A percentile compares a stretch with the other conserved stretches of the same genome.
These are phyloP conservation scores for Darevskia nairensis DNA, from an alignment of 2,797 vertebrate genomes.

Conservation along the genomic window DNA sequence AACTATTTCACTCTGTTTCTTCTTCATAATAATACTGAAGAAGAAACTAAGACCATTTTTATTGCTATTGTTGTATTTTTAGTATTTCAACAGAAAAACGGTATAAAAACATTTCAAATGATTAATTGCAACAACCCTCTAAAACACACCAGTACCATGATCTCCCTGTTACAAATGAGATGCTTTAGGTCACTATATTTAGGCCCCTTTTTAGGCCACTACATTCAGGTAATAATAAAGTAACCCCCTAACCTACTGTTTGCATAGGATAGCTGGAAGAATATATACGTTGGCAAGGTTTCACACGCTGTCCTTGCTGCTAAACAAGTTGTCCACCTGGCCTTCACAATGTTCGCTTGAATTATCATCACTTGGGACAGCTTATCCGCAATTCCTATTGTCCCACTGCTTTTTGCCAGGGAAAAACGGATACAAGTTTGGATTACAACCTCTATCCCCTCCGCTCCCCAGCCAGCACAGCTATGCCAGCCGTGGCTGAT, in stretches of 20 bases:
- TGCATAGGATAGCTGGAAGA: neutral
- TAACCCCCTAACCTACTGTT: conserved; percentile 3
- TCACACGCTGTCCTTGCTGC: neutral
- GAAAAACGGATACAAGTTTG: no score
- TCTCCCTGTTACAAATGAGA: neutral
- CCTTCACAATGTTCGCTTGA: neutral
- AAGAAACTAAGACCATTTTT: no score
- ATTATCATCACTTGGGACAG: no score
- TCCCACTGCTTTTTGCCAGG: no score
- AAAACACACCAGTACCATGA: neutral
- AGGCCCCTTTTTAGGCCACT: neutral
- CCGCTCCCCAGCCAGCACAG: no score
- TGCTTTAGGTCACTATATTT: neutral
- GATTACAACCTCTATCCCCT: no score
- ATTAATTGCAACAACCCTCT: neutral
- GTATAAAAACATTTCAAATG: neutral
- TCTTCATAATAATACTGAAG: no score
- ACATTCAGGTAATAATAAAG: neutral
- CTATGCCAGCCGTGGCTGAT: no score
- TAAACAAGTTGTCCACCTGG: conserved; percentile 10
- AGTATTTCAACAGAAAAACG: neutral
- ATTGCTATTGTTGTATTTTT: neutral
- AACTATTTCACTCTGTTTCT: neutral
- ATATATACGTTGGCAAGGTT: neutral
- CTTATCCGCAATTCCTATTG: no score